Percentiles rank a stretch among this genome's conserved stretches.
Evolutionary conservation across 2,888 invertebrate genomes (phyloP).

Genomic region (Nezara viridula): DNA sequence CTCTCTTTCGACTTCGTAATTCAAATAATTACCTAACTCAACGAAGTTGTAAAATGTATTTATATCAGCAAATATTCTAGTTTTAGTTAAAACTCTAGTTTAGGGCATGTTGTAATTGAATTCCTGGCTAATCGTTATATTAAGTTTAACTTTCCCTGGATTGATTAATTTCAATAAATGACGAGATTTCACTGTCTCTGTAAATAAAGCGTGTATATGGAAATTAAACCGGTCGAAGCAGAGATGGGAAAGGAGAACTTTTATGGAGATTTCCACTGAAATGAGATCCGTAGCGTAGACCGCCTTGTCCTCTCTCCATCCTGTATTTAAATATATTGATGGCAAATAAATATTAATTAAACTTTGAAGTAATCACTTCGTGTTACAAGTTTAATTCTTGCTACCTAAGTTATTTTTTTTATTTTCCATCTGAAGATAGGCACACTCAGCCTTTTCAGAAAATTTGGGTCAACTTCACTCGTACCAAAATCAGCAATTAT

Average conservation of each 20-base stretch:
- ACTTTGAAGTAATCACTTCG: background rate
- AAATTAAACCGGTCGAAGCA: background rate
- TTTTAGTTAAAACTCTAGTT: too few species aligned
- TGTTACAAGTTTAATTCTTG: too few species aligned
- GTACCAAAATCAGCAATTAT: too few species aligned
- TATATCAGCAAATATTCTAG: too few species aligned
- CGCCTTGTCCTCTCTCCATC: background rate
- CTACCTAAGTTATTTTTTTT: too few species aligned
- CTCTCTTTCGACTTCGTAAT: background rate
- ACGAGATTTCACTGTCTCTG: background rate
- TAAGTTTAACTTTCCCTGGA: background rate
- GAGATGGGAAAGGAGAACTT: background rate
- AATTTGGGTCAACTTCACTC: too few species aligned
- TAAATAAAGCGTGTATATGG: background rate
- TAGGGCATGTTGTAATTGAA: too few species aligned
- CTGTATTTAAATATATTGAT: background rate
- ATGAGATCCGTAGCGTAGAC: background rate
- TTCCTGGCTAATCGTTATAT: too few species aligned
- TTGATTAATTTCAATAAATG: background rate
- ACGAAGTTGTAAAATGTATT: background rate
- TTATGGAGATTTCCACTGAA: slow-evolving; percentile 14
- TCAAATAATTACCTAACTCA: background rate
- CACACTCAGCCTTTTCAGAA: too few species aligned
- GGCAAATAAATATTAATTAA: background rate
- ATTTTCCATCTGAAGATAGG: too few species aligned